Evolutionary conservation across 2,797 vertebrate species (phyloP), one percentile per base, ranked within the genome.

Genomic region (Danio aesculapii): DNA sequence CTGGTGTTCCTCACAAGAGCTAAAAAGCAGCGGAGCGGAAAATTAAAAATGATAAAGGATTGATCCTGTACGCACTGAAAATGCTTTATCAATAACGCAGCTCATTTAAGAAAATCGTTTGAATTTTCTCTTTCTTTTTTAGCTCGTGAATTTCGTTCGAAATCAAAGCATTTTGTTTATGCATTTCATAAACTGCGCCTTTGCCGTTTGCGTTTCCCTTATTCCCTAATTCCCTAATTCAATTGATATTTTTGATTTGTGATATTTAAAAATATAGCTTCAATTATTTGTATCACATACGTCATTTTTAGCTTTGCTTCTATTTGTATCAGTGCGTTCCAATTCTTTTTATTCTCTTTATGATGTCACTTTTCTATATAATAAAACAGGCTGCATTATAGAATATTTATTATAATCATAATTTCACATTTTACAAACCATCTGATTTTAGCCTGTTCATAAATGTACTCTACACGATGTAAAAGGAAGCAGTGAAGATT

Each of bases 31-130:
- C 66, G 63, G 63, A 66, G 81, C 84, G 79, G 50, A 75, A 85
- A 85, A 85, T 85, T 83, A 85, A 78, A 83, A 81, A 85, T 83
- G 64, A 85, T 78, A 77, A 73, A 72, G 47, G 57, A 83, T 81
- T 85, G 81, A 85, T 81, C 69, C 12, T 43, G 58, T 46, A 39
- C 57, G 39, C 75, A 19, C 64, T 62, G 53, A 80, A 83, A 82
- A 81, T 64, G 74, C 68, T 63, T 75, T 52, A 78, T 81, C 78
- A 73, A 81, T 83, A 69, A 67, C 53, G 17, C 41, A 57, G 49
- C 73, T 76, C 64, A 81, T 81, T 76, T 81, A 81, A 70, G 47
- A 55, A 81, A 49, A 53, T 78, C 13, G 47, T 81, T 70, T 66
- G 50, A 41, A 49, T 61, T 80, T 61, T 63, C 16, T 47, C 30